Conservation (phyloP, 1,140 invertebrate species). For the Scaptomyza pallida region DNA sequence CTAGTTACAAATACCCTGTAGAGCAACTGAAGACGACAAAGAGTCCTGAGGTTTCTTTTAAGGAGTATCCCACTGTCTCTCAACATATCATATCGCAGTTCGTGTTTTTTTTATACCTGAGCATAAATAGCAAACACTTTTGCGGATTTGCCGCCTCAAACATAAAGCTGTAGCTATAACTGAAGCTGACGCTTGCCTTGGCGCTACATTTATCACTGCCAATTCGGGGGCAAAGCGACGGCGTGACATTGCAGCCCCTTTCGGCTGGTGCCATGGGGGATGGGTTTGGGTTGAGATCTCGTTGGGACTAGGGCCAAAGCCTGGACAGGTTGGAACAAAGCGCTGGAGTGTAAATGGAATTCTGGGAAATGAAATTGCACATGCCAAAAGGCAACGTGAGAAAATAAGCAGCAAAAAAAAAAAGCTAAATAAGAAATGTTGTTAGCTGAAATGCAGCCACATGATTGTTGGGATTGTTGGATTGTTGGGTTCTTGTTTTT, state of each 20-base stretch:
- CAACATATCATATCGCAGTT: conserved; percentile 20
- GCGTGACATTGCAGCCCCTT: conserved; percentile 51
- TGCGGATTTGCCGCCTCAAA: conserved; percentile 62
- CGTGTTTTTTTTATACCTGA: conserved; percentile 60
- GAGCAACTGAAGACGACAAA: not conserved
- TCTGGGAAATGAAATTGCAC: conserved; percentile 72
- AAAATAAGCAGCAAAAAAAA: conserved; percentile 15
- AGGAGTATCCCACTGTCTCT: not conserved
- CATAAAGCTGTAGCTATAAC: conserved; percentile 39
- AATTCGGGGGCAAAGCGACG: conserved; percentile 57
- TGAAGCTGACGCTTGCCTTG: conserved; percentile 24
- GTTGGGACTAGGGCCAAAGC: not conserved
- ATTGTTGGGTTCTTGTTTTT: conserved; percentile 68
- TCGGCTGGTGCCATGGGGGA: conserved; percentile 9
- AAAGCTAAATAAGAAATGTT: conserved; percentile 44
- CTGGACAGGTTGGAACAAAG: conserved; percentile 55
- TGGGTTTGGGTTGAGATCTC: not conserved
- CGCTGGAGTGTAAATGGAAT: conserved; percentile 76
- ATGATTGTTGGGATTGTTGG: conserved; percentile 52
- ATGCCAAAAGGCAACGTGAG: conserved; percentile 23
- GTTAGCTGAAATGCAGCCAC: conserved; percentile 64
- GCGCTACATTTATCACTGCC: conserved; percentile 78
- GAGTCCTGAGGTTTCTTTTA: not conserved
- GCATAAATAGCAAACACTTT: conserved; percentile 80
- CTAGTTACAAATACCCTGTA: conserved; percentile 21